phyloP scores from a whole-genome alignment of 2,888 invertebrate genomes.

The Dugesia japonica region DNA sequence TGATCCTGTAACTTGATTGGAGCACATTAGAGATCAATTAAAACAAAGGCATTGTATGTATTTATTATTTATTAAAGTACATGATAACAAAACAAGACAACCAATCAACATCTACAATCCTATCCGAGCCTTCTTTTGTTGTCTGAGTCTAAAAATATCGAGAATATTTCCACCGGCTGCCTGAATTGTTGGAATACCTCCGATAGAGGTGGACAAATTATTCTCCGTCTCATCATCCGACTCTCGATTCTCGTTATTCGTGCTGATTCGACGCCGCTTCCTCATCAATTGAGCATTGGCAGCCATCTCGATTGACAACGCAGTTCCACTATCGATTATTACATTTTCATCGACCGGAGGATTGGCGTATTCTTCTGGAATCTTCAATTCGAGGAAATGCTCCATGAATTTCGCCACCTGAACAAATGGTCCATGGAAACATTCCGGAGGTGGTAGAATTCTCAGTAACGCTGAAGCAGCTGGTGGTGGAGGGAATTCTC shows the following conservation, averaged over 20 bases:
- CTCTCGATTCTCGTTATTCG: neutral
- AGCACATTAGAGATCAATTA: too few species aligned
- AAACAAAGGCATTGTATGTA: too few species aligned
- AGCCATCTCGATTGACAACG: conserved; percentile 43
- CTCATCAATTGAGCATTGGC: conserved; percentile 41
- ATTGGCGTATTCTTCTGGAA: conserved; percentile 57
- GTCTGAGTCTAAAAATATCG: conserved; percentile 77
- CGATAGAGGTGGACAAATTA: conserved; percentile 50
- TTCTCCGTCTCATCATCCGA: conserved; percentile 53
- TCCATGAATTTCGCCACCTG: conserved; percentile 71
- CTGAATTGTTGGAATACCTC: conserved; percentile 58
- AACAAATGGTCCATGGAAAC: conserved; percentile 54
- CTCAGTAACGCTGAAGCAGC: conserved; percentile 74
- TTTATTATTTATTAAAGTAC: too few species aligned
- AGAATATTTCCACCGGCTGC: conserved; percentile 42
- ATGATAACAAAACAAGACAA: too few species aligned
- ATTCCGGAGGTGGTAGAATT: conserved; percentile 72
- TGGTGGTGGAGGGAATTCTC: conserved; percentile 81
- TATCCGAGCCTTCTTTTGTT: conserved; percentile 60
- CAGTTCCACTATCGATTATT: conserved; percentile 43
- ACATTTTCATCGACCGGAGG: conserved; percentile 21
- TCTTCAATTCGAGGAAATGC: conserved; percentile 66
- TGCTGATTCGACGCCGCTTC: conserved; percentile 35
- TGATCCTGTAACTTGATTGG: too few species aligned
- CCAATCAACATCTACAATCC: too few species aligned